Evolutionary conservation across 92 coral and sea anemone species (phyloP).

Genomic region (Hydrozoanthus gracilis): DNA sequence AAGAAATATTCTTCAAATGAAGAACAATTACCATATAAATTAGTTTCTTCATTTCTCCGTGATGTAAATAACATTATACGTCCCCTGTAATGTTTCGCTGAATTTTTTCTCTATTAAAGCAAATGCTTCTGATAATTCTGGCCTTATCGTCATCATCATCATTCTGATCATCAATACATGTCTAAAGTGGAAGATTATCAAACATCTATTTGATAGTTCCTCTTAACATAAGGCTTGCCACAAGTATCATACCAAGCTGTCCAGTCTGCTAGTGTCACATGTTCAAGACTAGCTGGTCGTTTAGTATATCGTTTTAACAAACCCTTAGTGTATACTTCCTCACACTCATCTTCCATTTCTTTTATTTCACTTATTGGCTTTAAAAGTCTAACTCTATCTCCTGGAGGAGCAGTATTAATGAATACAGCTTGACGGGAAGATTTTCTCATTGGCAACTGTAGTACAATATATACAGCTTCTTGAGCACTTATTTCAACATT

Average conservation of each 20-base stretch:
- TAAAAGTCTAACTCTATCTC: no score
- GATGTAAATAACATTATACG: constrained; percentile 63
- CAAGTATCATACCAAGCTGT: constrained; percentile 67
- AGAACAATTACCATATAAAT: constrained; percentile 53
- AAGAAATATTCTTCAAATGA: constrained; percentile 55
- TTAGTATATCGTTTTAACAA: constrained; percentile 58
- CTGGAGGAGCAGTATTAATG: not conserved
- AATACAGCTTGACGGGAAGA: not conserved
- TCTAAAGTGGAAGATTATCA: not conserved
- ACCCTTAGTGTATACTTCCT: constrained; percentile 51
- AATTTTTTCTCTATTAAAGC: constrained; percentile 61
- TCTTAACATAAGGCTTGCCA: constrained; percentile 45
- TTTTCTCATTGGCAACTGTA: not conserved
- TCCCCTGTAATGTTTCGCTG: no score
- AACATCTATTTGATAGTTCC: no score
- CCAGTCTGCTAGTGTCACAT: constrained; percentile 67
- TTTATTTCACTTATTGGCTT: constrained; percentile 29
- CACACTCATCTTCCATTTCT: constrained; percentile 56
- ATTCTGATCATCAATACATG: not conserved
- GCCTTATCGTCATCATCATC: not conserved
- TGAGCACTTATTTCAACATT: no score
- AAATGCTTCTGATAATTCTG: constrained; percentile 61
- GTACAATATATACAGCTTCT: not conserved
- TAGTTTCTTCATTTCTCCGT: constrained; percentile 74
- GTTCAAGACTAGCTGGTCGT: constrained; percentile 48